Percentiles rank a stretch among this genome's conserved stretches.
Conservation (phyloP, 2,888 invertebrate genomes). For the Lapara coniferarum region DNA sequence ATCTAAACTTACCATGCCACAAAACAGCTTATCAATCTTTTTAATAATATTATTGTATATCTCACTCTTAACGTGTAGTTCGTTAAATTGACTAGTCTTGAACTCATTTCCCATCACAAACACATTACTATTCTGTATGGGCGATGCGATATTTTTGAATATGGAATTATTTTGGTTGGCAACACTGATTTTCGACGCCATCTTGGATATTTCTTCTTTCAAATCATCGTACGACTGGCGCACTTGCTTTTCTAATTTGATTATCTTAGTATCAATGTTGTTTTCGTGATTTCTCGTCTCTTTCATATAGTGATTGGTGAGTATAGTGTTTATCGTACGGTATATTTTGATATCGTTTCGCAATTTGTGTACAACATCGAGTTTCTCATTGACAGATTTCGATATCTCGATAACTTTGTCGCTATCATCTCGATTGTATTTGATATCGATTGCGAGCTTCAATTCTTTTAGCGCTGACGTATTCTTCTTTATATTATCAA, state of each 20-base stretch:
- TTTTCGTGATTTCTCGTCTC: conserved; percentile 70
- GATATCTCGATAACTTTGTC: conserved; percentile 67
- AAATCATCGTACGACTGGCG: conserved; percentile 67
- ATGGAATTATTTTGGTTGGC: conserved; percentile 52
- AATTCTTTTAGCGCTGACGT: conserved; percentile 68
- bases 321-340: conserved; percentile 73
- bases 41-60: conserved; percentile 74
- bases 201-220: conserved; percentile 59
- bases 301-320: conserved; percentile 77
- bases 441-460: conserved; percentile 60
- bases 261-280: conserved; percentile 64
- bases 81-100: conserved; percentile 61
- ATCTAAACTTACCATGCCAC: conserved; percentile 71
- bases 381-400: conserved; percentile 72
- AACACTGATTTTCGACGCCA: conserved; percentile 52
- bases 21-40: conserved; percentile 75
- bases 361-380: conserved; percentile 71
- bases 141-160: conserved; percentile 51
- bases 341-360: conserved; percentile 78
- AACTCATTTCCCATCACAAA: conserved; percentile 67
- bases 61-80: conserved; percentile 64
- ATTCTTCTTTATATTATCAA: conserved; percentile 66
- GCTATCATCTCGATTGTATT: conserved; percentile 50
- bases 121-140: conserved; percentile 69
- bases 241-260: conserved; percentile 67